Conservation (phyloP, 2,113 vertebrate species). For the Planiliza haematocheilus region DNA sequence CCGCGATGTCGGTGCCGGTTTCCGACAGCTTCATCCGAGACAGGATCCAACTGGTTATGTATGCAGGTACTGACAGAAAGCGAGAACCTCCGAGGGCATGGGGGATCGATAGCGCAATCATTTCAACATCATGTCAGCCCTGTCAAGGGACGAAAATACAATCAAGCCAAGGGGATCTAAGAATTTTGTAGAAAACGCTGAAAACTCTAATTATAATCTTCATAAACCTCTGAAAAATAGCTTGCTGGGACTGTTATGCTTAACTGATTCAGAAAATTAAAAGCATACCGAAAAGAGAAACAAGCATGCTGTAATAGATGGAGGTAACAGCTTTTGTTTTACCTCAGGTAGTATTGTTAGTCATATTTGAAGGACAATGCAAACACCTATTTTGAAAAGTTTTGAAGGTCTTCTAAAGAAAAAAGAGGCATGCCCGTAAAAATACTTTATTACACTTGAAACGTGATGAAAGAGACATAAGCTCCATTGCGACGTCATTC, state of each 20-base stretch:
- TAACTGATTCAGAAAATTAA: conserved; percentile 85
- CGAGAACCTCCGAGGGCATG: background rate
- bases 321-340: conserved; percentile 61
- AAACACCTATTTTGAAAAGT: conserved; percentile 18
- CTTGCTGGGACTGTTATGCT: conserved; percentile 73
- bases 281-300: conserved; percentile 62
- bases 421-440: background rate
- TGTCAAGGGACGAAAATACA: conserved; percentile 58
- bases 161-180: conserved; percentile 54
- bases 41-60: conserved; percentile 92
- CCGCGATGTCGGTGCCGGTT: conserved; percentile 24
- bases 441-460: background rate
- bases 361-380: conserved; percentile 51
- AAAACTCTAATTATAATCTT: conserved; percentile 59
- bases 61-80: conserved; percentile 86
- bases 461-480: conserved; percentile 2
- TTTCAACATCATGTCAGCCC: conserved; percentile 53
- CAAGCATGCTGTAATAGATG: conserved; percentile 54
- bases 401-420: conserved; percentile 32
- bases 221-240: conserved; percentile 60
- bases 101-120: conserved; percentile 59
- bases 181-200: conserved; percentile 28
- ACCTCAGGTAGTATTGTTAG: conserved; percentile 45
- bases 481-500: background rate
- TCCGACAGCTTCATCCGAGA: conserved; percentile 84